Base-by-base conservation (phyloP, 2,113 vertebrate genomes). In the Psilopogon haemacephalus region DNA sequence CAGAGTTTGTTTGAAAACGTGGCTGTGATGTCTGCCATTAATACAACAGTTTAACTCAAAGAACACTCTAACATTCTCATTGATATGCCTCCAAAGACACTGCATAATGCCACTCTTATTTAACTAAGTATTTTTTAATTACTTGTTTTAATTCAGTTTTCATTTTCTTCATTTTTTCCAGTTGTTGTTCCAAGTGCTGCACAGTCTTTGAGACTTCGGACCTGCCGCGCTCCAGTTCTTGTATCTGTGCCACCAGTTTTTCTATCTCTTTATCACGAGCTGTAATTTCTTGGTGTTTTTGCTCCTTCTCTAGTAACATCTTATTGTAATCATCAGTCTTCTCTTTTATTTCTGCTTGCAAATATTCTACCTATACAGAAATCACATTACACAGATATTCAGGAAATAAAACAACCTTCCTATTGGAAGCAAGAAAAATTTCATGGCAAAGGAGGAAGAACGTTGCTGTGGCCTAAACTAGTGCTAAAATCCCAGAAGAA, bases 261-360 rank as follows among this genome's bases (percentile, higher is more conserved):
- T 98, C 98, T 62, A 98, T 98, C 96, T 99, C 99, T 68, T 98
- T 97, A 44, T 98, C 98, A 88, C 98, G 98, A 58, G 98, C 96
- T 23, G 93, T 24, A 18, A 99, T 89, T 46, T 98, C 98, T 20
- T 96, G 96, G 64, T 98, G 98, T 2, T 97, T 97, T 91, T 98
- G 90, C 69, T 99, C 98, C 96, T 98, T 98, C 93, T 98, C 97
- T 46, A 97, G 9, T 15, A 98, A 86, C 86, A 99, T 87, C 15
- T 98, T 97, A 67, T 97, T 97, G 63, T 98, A 98, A 90, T 98
- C 98, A 50, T 99, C 98, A 0, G 95, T 97, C 85, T 98, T 99
- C 91, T 98, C 98, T 97, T 97, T 98, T 76, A 99, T 90, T 81
- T 98, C 97, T 69, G 97, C 97, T 95, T 99, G 98, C 64, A 99